A percentile compares a stretch with the other conserved stretches of the same genome.
phyloP scores from a whole-genome alignment of 2,888 invertebrate species.

The Stenichneumon culpator region DNA sequence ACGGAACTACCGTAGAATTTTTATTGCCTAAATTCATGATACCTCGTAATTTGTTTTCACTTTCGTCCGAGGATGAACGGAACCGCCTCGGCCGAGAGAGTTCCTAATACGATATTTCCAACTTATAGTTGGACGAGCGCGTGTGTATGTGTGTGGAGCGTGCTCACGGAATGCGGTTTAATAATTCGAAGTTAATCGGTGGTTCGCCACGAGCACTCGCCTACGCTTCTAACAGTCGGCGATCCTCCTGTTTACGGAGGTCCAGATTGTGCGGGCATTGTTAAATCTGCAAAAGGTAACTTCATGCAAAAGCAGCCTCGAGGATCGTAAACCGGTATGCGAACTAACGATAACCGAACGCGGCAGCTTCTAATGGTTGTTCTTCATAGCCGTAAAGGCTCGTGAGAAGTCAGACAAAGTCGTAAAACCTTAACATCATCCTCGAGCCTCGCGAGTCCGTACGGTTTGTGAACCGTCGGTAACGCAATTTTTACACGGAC shows the following conservation, averaged over 20 bases:
- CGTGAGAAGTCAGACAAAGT: slow-evolving; percentile 24
- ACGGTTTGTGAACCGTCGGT: slow-evolving; percentile 28
- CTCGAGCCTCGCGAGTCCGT: slow-evolving; percentile 24
- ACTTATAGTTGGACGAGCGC: neutral
- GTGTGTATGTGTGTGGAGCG: neutral
- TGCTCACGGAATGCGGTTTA: slow-evolving; percentile 69
- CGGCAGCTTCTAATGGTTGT: slow-evolving; percentile 14
- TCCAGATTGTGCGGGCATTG: slow-evolving; percentile 66
- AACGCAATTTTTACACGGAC: neutral
- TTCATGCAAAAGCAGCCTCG: neutral
- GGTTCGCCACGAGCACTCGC: slow-evolving; percentile 52
- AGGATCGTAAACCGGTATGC: slow-evolving; percentile 42
- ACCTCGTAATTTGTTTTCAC: slow-evolving; percentile 34
- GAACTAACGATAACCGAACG: neutral
- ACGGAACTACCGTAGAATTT: slow-evolving; percentile 18
- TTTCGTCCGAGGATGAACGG: slow-evolving; percentile 37
- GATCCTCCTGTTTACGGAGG: slow-evolving; percentile 65
- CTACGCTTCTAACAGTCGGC: slow-evolving; percentile 56
- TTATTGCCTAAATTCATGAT: neutral
- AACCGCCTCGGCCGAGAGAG: slow-evolving; percentile 19
- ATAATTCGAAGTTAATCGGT: slow-evolving; percentile 69
- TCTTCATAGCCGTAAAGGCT: slow-evolving; percentile 9
- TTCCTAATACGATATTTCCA: slow-evolving; percentile 33
- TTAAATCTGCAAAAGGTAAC: slow-evolving; percentile 71
- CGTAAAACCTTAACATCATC: slow-evolving; percentile 24